Percentiles rank a stretch among this genome's conserved stretches.
Conservation (phyloP, 2,113 vertebrate genomes). For the Phocoena sinus region DNA sequence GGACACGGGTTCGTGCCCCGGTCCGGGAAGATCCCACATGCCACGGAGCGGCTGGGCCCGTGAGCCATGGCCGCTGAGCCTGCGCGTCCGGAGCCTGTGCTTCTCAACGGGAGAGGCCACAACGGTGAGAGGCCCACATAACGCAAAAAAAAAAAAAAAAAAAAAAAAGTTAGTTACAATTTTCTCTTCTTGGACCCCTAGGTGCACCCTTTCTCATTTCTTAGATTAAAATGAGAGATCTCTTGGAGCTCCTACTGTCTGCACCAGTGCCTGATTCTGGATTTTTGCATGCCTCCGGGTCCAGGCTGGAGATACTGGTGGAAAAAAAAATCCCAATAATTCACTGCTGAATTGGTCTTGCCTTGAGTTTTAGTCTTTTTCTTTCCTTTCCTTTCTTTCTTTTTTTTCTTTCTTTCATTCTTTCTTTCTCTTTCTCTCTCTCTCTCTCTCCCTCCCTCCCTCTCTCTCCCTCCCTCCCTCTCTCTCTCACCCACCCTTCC, state of each 20-base stretch:
- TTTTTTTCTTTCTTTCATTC: rapidly evolving
- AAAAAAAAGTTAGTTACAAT: not conserved
- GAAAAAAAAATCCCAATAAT: not conserved
- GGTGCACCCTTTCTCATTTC: not conserved
- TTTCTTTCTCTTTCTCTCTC: rapidly evolving
- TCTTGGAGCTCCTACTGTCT: not conserved
- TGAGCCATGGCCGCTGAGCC: too few species aligned
- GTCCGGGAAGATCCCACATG: too few species aligned
- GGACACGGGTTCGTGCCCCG: too few species aligned
- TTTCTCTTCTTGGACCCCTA: not conserved
- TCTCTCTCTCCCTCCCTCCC: too few species aligned
- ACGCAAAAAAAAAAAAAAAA: too few species aligned
- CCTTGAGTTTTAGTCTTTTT: not conserved
- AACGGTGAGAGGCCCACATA: too few species aligned
- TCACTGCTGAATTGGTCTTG: not conserved
- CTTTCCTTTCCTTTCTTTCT: not conserved
- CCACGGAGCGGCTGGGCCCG: too few species aligned
- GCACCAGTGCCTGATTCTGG: not conserved
- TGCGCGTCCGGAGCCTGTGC: too few species aligned
- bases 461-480: rapidly evolving
- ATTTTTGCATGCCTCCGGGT: not conserved
- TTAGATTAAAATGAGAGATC: not conserved
- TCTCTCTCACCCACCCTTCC: too few species aligned
- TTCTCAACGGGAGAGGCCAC: too few species aligned
- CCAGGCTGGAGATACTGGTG: not conserved